Evolutionary conservation across 2,113 vertebrate genomes (phyloP).

Genomic region (Taurulus bubalis): DNA sequence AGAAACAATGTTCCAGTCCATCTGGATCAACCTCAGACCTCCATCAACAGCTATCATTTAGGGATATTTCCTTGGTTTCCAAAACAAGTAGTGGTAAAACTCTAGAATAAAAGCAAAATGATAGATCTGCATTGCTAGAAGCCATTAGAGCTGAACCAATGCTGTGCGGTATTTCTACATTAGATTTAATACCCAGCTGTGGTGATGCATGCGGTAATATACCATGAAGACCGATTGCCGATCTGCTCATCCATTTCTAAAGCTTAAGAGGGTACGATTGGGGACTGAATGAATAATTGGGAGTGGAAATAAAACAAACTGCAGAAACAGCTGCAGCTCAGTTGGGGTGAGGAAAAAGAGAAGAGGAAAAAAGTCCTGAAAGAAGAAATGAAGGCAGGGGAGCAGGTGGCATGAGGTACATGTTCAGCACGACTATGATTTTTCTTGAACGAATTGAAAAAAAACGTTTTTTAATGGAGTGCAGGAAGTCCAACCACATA

Average conservation of each 20-base stretch:
- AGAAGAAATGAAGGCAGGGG: not conserved
- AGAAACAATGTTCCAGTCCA: not conserved
- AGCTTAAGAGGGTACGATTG: constrained; percentile 9
- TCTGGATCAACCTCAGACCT: not conserved
- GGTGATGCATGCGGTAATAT: not conserved
- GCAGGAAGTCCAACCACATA: constrained; percentile 18
- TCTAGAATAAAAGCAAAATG: not conserved
- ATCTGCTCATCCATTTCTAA: constrained; percentile 23
- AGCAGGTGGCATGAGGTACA: not conserved
- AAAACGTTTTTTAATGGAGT: not conserved
- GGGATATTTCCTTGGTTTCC: not conserved
- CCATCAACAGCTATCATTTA: not conserved
- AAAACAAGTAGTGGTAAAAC: not conserved
- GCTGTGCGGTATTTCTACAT: not conserved
- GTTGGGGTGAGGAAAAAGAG: constrained; percentile 3
- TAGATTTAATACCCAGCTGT: constrained; percentile 7
- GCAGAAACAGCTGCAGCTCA: constrained; percentile 17
- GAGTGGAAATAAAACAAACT: constrained; percentile 28
- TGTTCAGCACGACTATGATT: not conserved
- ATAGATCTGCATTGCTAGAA: not conserved
- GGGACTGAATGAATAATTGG: constrained; percentile 30
- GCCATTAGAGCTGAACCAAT: not conserved
- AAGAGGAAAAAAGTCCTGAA: not conserved
- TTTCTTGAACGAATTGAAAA: not conserved
- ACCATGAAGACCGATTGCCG: not conserved